Conservation (phyloP, 2,797 vertebrate species). For the Crenichthys baileyi region DNA sequence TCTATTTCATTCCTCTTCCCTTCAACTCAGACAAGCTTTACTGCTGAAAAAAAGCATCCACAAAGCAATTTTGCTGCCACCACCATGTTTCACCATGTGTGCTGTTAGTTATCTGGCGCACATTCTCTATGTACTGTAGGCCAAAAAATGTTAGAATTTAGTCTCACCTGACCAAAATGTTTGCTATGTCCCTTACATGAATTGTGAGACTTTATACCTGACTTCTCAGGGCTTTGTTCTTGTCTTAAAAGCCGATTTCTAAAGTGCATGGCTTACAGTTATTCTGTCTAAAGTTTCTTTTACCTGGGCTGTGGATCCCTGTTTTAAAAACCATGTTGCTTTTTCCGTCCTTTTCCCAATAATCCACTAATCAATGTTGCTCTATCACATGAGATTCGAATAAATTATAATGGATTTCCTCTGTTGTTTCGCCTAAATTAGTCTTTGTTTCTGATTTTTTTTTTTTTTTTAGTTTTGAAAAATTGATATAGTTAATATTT, state of each 20-base stretch:
- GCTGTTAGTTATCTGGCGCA: neutral
- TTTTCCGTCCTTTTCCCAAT: neutral
- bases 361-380: neutral
- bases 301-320: too few relatives aligned
- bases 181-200: neutral
- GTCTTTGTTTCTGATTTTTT: too few relatives aligned
- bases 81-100: neutral
- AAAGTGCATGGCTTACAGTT: neutral
- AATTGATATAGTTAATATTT: neutral
- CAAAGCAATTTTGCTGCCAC: too few relatives aligned
- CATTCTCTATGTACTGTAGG: neutral
- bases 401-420: neutral
- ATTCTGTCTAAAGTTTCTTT: neutral
- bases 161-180: neutral
- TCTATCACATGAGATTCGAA: neutral
- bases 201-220: neutral
- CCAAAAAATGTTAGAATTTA: neutral
- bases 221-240: neutral
- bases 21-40: too few relatives aligned
- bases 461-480: neutral
- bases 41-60: too few relatives aligned
- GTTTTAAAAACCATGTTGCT: too few relatives aligned
- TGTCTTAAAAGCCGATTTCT: neutral
- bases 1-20: too few relatives aligned
- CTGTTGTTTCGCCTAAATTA: neutral